These are phyloP conservation scores for Siniperca scherzeri DNA, from an alignment of 2,797 vertebrate genomes.

Conservation along the genomic window DNA sequence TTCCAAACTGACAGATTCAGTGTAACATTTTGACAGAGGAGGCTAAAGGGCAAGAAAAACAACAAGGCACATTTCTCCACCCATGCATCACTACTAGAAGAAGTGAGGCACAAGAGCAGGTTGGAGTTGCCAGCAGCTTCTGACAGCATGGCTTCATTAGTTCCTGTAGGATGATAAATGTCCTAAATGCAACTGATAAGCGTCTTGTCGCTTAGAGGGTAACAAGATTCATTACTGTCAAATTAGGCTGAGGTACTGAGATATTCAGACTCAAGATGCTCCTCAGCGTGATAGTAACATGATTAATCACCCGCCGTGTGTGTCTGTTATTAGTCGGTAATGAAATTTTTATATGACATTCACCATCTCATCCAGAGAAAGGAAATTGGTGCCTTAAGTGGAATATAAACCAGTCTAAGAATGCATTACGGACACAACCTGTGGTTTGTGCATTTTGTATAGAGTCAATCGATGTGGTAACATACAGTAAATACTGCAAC, in stretches of 20 bases:
- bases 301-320: slow-evolving; percentile 55
- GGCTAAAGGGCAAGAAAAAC: slow-evolving; percentile 8
- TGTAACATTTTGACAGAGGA: not conserved
- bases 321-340: slow-evolving; percentile 47
- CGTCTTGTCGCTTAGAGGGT: slow-evolving; percentile 57
- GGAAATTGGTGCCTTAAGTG: slow-evolving; percentile 15
- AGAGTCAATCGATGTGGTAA: not conserved
- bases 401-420: slow-evolving; percentile 22
- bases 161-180: slow-evolving; percentile 74
- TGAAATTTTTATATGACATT: slow-evolving; percentile 55
- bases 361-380: not conserved
- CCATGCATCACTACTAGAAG: slow-evolving; percentile 44
- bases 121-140: slow-evolving; percentile 49
- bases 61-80: slow-evolving; percentile 15
- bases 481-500: slow-evolving; percentile 13
- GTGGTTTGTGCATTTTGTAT: not conserved
- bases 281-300: slow-evolving; percentile 59
- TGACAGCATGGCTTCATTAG: slow-evolving; percentile 59
- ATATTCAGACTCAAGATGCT: slow-evolving; percentile 51
- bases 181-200: slow-evolving; percentile 52
- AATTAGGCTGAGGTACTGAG: slow-evolving; percentile 58
- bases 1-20: not conserved
- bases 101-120: slow-evolving; percentile 27
- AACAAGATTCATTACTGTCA: slow-evolving; percentile 77
- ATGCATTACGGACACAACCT: not conserved